These are phyloP conservation scores for Pangasius mekongensis DNA, from an alignment of 2,797 vertebrate genomes.

Conservation along the genomic window DNA sequence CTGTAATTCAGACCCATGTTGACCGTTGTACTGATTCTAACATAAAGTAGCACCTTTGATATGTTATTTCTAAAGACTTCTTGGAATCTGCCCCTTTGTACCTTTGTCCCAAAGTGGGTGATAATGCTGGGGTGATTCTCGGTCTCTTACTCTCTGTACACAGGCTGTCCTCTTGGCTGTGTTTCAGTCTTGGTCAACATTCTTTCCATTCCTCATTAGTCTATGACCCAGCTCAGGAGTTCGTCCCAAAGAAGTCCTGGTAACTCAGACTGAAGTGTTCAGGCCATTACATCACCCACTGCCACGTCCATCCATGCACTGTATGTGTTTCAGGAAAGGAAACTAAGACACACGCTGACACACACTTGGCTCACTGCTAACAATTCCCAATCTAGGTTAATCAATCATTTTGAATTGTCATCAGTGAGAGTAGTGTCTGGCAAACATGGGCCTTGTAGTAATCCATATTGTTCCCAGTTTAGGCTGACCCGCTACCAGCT, in stretches of 20 bases:
- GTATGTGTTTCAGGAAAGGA: constrained; percentile 33
- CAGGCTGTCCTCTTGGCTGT: constrained; percentile 18
- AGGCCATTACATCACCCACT: constrained; percentile 71
- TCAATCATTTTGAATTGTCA: constrained; percentile 27
- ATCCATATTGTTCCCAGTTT: neutral
- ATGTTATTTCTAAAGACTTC: constrained; percentile 20
- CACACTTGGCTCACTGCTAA: neutral
- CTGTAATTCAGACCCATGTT: neutral
- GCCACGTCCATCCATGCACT: constrained; percentile 61
- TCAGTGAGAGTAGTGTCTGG: neutral
- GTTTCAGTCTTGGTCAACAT: constrained; percentile 57
- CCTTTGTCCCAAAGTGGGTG: constrained; percentile 28
- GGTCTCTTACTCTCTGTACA: neutral
- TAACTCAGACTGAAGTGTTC: constrained; percentile 67
- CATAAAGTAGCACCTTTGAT: neutral
- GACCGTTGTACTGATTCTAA: constrained; percentile 13
- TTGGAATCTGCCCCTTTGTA: neutral
- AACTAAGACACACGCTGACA: constrained; percentile 36
- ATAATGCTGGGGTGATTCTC: constrained; percentile 29
- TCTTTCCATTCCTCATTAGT: constrained; percentile 75
- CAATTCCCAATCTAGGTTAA: constrained; percentile 24
- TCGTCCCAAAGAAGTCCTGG: constrained; percentile 48
- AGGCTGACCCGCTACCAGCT: neutral
- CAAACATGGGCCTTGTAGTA: neutral
- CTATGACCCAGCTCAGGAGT: constrained; percentile 54